Percentiles rank a stretch among this genome's conserved stretches.
Evolutionary conservation across 2,113 vertebrate species (phyloP).

Genomic region (Leptosomus discolor): DNA sequence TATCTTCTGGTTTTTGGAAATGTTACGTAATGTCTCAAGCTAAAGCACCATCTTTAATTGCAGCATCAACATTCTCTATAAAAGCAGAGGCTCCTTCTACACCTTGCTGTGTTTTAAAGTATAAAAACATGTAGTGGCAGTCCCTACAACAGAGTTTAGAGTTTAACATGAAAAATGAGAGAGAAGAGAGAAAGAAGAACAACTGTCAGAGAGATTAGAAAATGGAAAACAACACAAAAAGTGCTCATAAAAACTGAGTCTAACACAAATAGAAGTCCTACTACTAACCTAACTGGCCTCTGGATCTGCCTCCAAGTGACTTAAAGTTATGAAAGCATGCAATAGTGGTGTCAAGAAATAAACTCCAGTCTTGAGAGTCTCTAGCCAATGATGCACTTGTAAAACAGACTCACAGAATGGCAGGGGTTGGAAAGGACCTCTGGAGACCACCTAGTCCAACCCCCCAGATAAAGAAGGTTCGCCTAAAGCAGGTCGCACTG

Average conservation of each 20-base stretch:
- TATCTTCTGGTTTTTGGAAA: neutral
- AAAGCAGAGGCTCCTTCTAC: neutral
- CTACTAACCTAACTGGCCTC: neutral
- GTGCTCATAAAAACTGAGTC: neutral
- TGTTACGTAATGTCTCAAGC: neutral
- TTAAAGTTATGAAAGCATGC: neutral
- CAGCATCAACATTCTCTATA: neutral
- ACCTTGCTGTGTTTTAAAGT: neutral
- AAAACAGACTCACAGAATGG: too few relatives aligned
- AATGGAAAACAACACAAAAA: neutral
- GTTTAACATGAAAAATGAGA: neutral
- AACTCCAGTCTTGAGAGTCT: neutral
- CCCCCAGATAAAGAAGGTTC: too few relatives aligned
- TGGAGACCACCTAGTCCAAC: too few relatives aligned
- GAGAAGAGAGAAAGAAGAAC: neutral
- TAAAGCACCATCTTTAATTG: neutral
- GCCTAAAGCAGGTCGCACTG: too few relatives aligned
- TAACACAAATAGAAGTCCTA: neutral
- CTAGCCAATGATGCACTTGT: neutral
- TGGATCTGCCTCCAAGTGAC: neutral
- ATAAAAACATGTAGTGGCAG: neutral
- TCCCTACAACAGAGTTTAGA: neutral
- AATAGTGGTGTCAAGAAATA: neutral
- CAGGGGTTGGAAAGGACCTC: too few relatives aligned
- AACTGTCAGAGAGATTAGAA: neutral